Evolutionary conservation across 2,888 invertebrate genomes (phyloP), one percentile per base, ranked within the genome.

Genomic region (Nebria brevicollis): DNA sequence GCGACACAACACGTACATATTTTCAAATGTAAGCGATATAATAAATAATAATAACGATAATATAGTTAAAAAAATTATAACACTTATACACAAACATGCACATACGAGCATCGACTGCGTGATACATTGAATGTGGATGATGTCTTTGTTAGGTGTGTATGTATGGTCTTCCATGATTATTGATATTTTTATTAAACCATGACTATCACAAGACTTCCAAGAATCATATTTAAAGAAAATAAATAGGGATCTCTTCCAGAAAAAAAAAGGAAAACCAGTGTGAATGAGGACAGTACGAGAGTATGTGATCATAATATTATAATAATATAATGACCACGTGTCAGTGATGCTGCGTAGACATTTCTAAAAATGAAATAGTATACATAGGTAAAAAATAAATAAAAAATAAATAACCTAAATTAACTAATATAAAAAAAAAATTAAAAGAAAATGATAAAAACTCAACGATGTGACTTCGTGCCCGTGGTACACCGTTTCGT

Each of bases 191-290:
- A 75, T 80, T 80, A 80, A 70, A 64, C 74, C 75, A 80, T 80
- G 73, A 80, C 70, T 80, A 80, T 80, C 80, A 70, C 80, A 80
- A 80, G 80, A 80, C 80, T 80, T 80, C 80, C 80, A 80, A 80
- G 68, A 80, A 79, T 74, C 75, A 80, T 75, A 80, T 75, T 75
- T 80, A 79, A 80, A 54, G 54, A 54, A 54, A 75, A 80, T 80
- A 80, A 66, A 80, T 75, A 79, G 79, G 65, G 72, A 70, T 70
- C 70, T 70, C 77, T 78, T 78, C 72, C 77, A 78, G 77, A 77
- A 73, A 77, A 13, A 68, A 25, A 34, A 54, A 13, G 54, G 41
- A 15, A 79, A 78, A 79, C 66, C 79, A 79, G 79, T 79, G 54
- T 79, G 79, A 79, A 79, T 79, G 79, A 41, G 73, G 43, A 15